Evolutionary conservation across 1,140 invertebrate genomes (phyloP).

Genomic region (Megathymus violae): DNA sequence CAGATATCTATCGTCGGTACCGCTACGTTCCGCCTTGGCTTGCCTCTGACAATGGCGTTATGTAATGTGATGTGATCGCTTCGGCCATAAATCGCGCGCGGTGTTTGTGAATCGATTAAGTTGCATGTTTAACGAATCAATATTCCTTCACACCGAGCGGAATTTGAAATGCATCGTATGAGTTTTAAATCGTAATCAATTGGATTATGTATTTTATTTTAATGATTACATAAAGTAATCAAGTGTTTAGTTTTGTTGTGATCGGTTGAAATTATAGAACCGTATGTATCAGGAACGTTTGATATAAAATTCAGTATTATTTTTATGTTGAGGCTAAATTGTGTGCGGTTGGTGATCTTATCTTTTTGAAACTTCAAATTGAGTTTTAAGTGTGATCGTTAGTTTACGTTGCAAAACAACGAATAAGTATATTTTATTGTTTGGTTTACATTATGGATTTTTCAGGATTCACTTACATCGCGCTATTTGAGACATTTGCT

Average conservation of each 20-base stretch:
- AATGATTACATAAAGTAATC: constrained; percentile 1
- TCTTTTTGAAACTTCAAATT: background rate
- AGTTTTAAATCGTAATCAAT: constrained; percentile 4
- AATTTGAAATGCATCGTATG: too few relatives aligned
- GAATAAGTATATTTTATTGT: constrained; percentile 12
- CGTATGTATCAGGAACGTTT: background rate
- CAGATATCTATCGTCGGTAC: background rate
- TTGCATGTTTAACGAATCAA: background rate
- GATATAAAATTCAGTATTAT: constrained; percentile 30
- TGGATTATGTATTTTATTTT: constrained; percentile 10
- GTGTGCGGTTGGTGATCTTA: background rate
- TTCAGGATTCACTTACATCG: constrained; percentile 25
- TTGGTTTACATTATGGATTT: background rate
- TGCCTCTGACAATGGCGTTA: constrained; percentile 28
- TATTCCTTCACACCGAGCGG: too few relatives aligned
- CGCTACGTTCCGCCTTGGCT: background rate
- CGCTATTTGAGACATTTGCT: constrained; percentile 22
- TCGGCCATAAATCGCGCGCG: constrained; percentile 4
- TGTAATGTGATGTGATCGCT: constrained; percentile 12
- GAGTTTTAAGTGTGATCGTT: background rate
- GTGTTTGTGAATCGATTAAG: constrained; percentile 20
- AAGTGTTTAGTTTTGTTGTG: background rate
- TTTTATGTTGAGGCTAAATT: constrained; percentile 27
- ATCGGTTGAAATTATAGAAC: background rate
- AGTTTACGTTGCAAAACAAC: background rate